Percentiles rank a stretch among this genome's conserved stretches.
Conservation (phyloP, 2,113 vertebrate species). For the Salminus brasiliensis region DNA sequence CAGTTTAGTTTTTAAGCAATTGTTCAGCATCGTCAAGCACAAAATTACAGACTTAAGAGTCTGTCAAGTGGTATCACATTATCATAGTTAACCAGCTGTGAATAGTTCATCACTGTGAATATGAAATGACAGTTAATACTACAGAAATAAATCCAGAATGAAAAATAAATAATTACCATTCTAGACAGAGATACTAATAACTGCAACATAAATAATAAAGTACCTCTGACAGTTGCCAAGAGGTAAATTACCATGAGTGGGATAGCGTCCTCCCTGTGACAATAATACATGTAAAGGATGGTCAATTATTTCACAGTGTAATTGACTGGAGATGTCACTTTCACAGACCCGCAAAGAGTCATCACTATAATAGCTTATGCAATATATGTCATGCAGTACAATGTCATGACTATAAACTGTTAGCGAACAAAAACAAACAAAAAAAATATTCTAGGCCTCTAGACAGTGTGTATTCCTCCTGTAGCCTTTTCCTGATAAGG, state of each 20-base stretch:
- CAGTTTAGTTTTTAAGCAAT: not conserved
- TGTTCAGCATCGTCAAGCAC: not conserved
- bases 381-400: slow-evolving; percentile 1
- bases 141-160: not conserved
- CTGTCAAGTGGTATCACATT: slow-evolving; percentile 21
- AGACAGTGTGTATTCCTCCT: not conserved
- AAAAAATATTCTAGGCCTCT: not conserved
- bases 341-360: slow-evolving; percentile 33
- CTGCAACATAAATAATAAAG: slow-evolving; percentile 12
- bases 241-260: slow-evolving; percentile 37
- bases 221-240: slow-evolving; percentile 18
- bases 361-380: slow-evolving; percentile 34
- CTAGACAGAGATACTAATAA: slow-evolving; percentile 21
- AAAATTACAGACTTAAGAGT: not conserved
- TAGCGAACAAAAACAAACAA: not conserved
- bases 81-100: not conserved
- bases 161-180: slow-evolving; percentile 1
- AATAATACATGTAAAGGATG: slow-evolving; percentile 27
- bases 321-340: slow-evolving; percentile 35
- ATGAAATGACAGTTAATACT: not conserved
- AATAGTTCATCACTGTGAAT: not conserved
- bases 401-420: not conserved
- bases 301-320: slow-evolving; percentile 49
- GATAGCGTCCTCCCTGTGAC: slow-evolving; percentile 14
- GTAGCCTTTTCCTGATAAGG: not conserved